Evolutionary conservation across 2,888 invertebrate genomes (phyloP), one percentile per base, ranked within the genome.

Genomic region (Cacoxenus indagator): DNA sequence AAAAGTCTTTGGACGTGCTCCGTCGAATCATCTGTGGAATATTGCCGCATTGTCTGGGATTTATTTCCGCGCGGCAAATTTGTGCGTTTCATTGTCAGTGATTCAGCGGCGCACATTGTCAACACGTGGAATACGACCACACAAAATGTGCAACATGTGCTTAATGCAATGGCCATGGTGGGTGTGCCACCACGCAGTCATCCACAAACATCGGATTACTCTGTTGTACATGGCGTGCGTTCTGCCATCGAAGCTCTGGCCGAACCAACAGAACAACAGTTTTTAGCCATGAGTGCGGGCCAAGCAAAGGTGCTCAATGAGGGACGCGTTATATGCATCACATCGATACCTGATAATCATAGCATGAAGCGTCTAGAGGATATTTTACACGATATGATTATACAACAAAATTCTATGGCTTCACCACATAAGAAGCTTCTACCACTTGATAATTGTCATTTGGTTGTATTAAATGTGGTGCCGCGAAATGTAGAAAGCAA

Each of bases 1-100:
- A 99, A 99, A 88, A 95, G 96, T 0, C 87, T 99, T 66, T 99
- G 99, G 99, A 98, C 98, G 0, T 97, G 96, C 83, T 95, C 95
- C 75, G 95, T 98, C 0, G 99, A 99, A 90, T 94, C 96, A 1
- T 94, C 96, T 0, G 92, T 98, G 70, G 99, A 99, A 88, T 99
- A 98, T 86, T 96, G 97, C 81, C 92, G 99, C 26, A 96, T 99
- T 77, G 96, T 97, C 0, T 97, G 96, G 95, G 99, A 99, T 88
- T 90, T 99, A n/a, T 98, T 96, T 90, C 97, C 98, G 0, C 91
- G 92, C 70, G 95, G 94, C 70, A 96, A 96, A 90, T 88, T 96
- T 88, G 95, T 96, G 19, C 91, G 95, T 69, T 95, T 97, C 87
- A 93, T 96, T 66, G 93, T 96, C 0, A 96, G 96, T 84, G 96